Conservation (phyloP, 2,113 vertebrate species). For the Lipophrys pholis region DNA sequence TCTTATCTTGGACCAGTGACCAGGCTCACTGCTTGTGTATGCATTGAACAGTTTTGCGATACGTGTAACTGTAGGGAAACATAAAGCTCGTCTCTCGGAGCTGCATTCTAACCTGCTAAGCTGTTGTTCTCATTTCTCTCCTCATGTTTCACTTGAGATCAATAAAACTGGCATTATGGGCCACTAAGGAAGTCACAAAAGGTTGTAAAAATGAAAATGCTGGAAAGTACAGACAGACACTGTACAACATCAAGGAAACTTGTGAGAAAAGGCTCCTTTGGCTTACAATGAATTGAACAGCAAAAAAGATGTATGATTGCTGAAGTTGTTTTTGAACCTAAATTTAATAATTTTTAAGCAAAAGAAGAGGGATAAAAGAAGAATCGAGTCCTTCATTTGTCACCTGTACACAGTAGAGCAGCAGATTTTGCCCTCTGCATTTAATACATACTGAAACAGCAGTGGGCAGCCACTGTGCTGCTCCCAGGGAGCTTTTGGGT, state of each 20-base stretch:
- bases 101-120: constrained; percentile 54
- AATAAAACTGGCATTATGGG: constrained; percentile 45
- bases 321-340: no score
- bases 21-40: constrained; percentile 55
- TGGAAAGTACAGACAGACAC: constrained; percentile 13
- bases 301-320: not conserved
- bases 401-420: no score
- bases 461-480: no score
- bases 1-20: constrained; percentile 8
- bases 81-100: constrained; percentile 41
- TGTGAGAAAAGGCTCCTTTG: not conserved
- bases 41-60: constrained; percentile 60
- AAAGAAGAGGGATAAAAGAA: not conserved
- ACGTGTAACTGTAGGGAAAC: constrained; percentile 52
- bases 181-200: constrained; percentile 32
- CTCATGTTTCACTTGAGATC: constrained; percentile 51
- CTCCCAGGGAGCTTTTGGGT: no score
- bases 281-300: constrained; percentile 6
- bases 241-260: constrained; percentile 3
- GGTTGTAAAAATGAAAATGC: constrained; percentile 39
- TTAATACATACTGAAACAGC: no score
- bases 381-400: not conserved
- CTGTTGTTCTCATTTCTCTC: constrained; percentile 48
- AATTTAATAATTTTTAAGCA: no score
- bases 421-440: no score